Evolutionary conservation across 1,140 invertebrate species (phyloP).

Genomic region (Leptopilina boulardi): DNA sequence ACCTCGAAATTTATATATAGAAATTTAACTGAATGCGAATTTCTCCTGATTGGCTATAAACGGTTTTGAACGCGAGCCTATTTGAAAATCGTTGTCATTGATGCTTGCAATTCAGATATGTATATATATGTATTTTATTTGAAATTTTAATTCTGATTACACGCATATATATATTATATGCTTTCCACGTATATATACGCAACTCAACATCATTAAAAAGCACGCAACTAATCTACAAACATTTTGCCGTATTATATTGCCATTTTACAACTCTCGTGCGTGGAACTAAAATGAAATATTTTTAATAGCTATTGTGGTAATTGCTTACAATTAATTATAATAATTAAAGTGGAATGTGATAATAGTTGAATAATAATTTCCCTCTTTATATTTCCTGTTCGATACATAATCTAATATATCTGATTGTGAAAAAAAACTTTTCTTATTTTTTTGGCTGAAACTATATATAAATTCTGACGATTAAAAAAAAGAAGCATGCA

Average conservation of each 20-base stretch:
- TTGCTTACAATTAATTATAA: constrained; percentile 8
- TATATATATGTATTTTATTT: background rate
- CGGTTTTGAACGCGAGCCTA: background rate
- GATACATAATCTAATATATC: too few species aligned
- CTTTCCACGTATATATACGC: background rate
- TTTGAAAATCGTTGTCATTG: constrained; percentile 4
- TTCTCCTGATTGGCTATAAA: constrained; percentile 1
- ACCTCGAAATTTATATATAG: background rate
- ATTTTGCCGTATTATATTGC: too few species aligned
- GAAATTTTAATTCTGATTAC: constrained; percentile 17
- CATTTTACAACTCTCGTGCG: background rate
- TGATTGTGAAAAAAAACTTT: too few species aligned
- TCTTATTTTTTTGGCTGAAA: too few species aligned
- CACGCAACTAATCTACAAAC: constrained; percentile 12
- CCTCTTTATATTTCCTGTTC: background rate
- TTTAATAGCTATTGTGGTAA: background rate
- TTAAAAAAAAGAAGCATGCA: too few species aligned
- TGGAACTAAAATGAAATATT: constrained; percentile 2
- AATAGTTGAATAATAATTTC: background rate
- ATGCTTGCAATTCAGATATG: background rate
- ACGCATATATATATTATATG: too few species aligned
- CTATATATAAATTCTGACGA: too few species aligned
- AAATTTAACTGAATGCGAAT: background rate
- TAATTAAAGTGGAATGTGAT: constrained; percentile 12
- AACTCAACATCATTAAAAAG: background rate